Evolutionary conservation across 2,797 vertebrate genomes (phyloP).

Genomic region (Champsocephalus gunnari): DNA sequence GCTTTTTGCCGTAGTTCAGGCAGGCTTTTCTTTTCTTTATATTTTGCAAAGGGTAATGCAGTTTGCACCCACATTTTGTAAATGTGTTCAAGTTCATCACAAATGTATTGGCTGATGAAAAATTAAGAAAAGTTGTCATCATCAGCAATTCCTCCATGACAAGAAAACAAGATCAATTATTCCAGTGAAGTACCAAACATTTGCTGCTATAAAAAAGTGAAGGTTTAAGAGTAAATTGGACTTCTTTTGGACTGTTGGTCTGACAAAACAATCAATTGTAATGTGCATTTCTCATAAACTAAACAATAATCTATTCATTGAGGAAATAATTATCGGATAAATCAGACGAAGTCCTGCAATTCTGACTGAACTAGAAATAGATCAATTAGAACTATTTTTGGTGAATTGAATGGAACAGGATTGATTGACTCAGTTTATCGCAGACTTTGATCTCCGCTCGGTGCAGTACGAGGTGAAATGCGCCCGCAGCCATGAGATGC

Average conservation of each 20-base stretch:
- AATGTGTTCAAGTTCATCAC: neutral
- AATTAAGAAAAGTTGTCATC: neutral
- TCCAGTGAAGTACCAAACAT: neutral
- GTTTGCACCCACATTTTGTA: neutral
- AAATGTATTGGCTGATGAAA: conserved; percentile 1
- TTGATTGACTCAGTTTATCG: conserved; percentile 78
- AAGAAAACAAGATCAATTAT: neutral
- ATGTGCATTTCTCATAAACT: no score
- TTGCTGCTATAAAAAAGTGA: neutral
- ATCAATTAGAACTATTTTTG: no score
- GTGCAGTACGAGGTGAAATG: conserved; percentile 87
- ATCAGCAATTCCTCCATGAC: neutral
- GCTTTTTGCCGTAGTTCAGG: neutral
- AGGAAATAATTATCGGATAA: no score
- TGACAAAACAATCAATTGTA: no score
- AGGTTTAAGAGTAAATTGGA: neutral
- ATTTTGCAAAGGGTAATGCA: neutral
- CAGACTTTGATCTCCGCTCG: conserved; percentile 88
- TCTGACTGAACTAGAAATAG: no score
- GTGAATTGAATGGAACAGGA: no score
- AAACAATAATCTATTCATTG: no score
- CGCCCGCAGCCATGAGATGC: conserved; percentile 88
- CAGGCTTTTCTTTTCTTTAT: neutral
- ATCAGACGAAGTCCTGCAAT: no score
- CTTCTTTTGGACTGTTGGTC: no score